Conservation (phyloP, 2,113 vertebrate species). For the Oenanthe melanoleuca region DNA sequence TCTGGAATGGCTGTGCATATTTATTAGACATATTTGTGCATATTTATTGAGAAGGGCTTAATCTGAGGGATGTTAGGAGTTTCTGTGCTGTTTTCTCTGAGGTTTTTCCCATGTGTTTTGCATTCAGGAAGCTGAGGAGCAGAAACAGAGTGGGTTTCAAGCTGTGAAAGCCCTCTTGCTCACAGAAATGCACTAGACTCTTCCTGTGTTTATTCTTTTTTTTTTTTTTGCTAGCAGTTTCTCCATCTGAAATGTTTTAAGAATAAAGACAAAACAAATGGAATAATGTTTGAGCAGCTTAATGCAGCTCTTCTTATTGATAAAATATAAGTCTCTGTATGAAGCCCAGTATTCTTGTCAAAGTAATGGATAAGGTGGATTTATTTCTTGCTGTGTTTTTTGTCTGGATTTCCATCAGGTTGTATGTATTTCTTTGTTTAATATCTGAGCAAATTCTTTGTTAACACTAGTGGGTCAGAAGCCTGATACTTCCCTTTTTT, state of each 20-base stretch:
- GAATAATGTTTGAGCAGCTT: conserved; percentile 13
- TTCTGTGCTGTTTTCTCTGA: neutral
- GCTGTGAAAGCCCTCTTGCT: neutral
- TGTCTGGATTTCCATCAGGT: neutral
- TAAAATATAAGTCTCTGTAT: conserved; percentile 28
- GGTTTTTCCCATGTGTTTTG: neutral
- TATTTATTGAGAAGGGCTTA: neutral
- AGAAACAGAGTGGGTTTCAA: conserved; percentile 7
- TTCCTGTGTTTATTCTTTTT: neutral
- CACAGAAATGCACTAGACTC: neutral
- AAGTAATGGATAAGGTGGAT: conserved; percentile 52
- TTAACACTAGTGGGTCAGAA: conserved; percentile 51
- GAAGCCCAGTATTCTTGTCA: conserved; percentile 51
- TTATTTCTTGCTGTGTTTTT: conserved; percentile 55
- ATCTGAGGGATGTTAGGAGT: neutral
- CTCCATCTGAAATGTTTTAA: neutral
- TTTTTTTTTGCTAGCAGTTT: neutral
- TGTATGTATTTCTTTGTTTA: conserved; percentile 39
- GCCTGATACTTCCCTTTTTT: neutral
- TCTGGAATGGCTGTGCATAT: neutral
- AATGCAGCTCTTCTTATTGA: conserved; percentile 58
- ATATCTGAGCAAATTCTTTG: conserved; percentile 38
- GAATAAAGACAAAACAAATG: conserved; percentile 18
- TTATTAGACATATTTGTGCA: neutral
- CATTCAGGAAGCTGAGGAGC: neutral